Conservation (phyloP, 2,113 vertebrate genomes). For the Elgaria multicarinata region DNA sequence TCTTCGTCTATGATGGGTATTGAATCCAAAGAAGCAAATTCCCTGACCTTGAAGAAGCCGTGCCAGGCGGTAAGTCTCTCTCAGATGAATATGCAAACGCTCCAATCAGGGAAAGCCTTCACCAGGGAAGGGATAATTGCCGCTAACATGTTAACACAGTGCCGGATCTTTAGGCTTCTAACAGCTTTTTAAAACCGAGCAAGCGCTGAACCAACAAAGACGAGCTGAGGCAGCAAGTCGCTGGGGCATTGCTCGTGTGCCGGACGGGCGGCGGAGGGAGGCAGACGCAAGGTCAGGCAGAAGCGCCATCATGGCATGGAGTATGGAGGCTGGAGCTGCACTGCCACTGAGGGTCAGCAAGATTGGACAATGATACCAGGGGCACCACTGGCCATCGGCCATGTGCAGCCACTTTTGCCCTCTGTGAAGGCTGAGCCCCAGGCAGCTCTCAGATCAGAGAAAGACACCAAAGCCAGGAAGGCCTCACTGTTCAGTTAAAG, state of each 20-base stretch:
- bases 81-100: slow-evolving; percentile 65
- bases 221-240: slow-evolving; percentile 33
- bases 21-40: slow-evolving; percentile 65
- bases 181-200: slow-evolving; percentile 56
- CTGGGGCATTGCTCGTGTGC: slow-evolving; percentile 27
- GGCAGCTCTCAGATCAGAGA: too few species aligned
- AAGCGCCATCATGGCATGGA: too few species aligned
- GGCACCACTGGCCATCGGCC: too few species aligned
- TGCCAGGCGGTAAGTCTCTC: slow-evolving; percentile 49
- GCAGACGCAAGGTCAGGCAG: slow-evolving; percentile 14
- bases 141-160: slow-evolving; percentile 49
- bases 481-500: too few species aligned
- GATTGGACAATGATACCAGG: too few species aligned
- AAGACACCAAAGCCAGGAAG: too few species aligned
- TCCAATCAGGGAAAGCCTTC: slow-evolving; percentile 60
- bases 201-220: slow-evolving; percentile 51
- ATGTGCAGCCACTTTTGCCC: too few species aligned
- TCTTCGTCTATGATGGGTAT: slow-evolving; percentile 62
- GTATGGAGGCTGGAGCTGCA: neutral
- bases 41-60: slow-evolving; percentile 70
- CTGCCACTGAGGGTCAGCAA: neutral
- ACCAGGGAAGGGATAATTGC: slow-evolving; percentile 62
- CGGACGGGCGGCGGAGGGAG: neutral
- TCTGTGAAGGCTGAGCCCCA: too few species aligned
- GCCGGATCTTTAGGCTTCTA: slow-evolving; percentile 54